phyloP scores from a whole-genome alignment of 2,113 vertebrate species.

The Larimichthys crocea region DNA sequence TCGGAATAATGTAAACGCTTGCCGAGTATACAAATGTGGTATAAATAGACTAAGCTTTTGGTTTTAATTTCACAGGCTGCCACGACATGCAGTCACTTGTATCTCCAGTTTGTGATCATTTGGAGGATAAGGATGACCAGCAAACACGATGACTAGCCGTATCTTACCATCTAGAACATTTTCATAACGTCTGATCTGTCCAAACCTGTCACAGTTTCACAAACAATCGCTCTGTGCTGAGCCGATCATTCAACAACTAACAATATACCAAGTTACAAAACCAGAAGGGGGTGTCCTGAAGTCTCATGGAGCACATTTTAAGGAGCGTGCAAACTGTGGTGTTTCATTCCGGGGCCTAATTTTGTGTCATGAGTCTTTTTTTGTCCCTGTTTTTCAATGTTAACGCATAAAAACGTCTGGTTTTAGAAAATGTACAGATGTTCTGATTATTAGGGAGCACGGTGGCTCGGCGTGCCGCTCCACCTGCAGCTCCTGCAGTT shows the following conservation, averaged over 20 bases:
- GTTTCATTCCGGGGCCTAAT: background rate
- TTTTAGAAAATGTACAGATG: too few species aligned
- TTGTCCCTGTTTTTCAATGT: too few species aligned
- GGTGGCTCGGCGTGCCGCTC: too few species aligned
- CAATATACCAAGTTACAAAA: background rate
- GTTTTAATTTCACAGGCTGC: background rate
- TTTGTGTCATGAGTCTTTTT: too few species aligned
- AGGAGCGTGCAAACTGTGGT: background rate
- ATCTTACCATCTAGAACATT: slow-evolving; percentile 59
- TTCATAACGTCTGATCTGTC: slow-evolving; percentile 49
- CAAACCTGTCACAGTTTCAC: slow-evolving; percentile 43
- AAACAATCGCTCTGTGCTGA: background rate
- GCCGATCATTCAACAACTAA: slow-evolving; percentile 15
- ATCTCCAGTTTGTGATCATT: slow-evolving; percentile 21
- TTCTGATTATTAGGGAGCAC: too few species aligned
- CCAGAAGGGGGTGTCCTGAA: background rate
- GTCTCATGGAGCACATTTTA: background rate
- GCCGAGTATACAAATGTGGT: slow-evolving; percentile 2
- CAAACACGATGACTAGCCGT: background rate
- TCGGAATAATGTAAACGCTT: slow-evolving; percentile 10
- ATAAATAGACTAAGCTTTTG: background rate
- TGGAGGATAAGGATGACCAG: slow-evolving; percentile 32
- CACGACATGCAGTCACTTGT: background rate
- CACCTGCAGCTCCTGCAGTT: background rate
- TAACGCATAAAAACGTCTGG: background rate